Percentiles rank a stretch among this genome's conserved stretches.
Evolutionary conservation across 2,888 invertebrate species (phyloP).

Genomic region (Metellina segmentata): DNA sequence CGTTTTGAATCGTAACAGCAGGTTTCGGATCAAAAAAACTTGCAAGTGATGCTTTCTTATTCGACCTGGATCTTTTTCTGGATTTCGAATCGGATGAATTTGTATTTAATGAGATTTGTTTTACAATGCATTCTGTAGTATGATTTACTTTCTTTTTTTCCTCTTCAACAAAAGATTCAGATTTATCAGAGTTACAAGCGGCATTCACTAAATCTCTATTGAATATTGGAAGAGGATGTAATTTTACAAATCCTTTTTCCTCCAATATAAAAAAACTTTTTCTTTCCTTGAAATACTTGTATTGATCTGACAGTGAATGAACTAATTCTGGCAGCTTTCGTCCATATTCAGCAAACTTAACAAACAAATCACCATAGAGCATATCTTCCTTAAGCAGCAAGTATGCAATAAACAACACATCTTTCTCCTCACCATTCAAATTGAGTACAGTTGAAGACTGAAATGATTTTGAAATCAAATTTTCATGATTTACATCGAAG

Average conservation of each 20-base stretch:
- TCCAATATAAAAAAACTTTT: constrained; percentile 3
- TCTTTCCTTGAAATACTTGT: background rate
- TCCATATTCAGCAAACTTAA: background rate
- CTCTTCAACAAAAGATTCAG: too few relatives aligned
- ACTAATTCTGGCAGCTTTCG: background rate
- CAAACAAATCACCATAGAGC: background rate
- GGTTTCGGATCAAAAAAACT: too few relatives aligned
- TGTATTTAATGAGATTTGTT: too few relatives aligned
- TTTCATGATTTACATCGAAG: background rate
- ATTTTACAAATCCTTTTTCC: background rate
- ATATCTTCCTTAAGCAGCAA: background rate
- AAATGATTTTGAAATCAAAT: background rate
- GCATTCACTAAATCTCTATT: background rate
- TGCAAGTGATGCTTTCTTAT: too few relatives aligned
- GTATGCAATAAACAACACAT: background rate
- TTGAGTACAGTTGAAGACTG: background rate
- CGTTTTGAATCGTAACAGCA: too few relatives aligned
- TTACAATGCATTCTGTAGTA: too few relatives aligned
- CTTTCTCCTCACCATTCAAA: background rate
- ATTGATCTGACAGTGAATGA: background rate
- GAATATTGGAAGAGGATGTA: background rate
- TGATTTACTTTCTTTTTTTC: too few relatives aligned
- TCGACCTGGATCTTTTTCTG: too few relatives aligned
- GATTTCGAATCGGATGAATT: too few relatives aligned
- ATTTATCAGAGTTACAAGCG: too few relatives aligned